These are phyloP conservation scores for Aurelia sp. DNA, from an alignment of 30 jellyfish, hydroid and myxozoan genomes.

Conservation along the genomic window DNA sequence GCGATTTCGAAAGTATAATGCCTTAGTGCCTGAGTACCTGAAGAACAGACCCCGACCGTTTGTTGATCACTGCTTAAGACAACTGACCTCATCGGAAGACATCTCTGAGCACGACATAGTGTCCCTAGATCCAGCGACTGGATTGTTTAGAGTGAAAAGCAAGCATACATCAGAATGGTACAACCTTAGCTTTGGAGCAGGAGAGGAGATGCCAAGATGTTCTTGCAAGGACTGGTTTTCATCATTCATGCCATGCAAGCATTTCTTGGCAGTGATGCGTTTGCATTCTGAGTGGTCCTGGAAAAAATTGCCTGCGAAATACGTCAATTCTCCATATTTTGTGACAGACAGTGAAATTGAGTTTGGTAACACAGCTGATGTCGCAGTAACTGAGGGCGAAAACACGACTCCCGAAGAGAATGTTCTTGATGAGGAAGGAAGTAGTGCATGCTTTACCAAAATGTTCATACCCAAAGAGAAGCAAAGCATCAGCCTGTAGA, in stretches of 20 bases:
- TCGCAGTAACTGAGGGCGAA: too few species aligned
- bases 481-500: background rate
- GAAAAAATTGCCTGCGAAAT: background rate
- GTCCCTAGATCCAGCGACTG: constrained; percentile 14
- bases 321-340: background rate
- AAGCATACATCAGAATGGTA: constrained; percentile 3
- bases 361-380: too few species aligned
- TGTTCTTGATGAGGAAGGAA: background rate
- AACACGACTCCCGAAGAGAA: too few species aligned
- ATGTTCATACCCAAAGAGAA: background rate
- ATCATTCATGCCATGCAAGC: constrained; percentile 2
- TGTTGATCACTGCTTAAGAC: background rate
- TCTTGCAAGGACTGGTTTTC: constrained; percentile 14
- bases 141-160: constrained; percentile 10
- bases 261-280: too few species aligned
- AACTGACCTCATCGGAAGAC: background rate
- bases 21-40: background rate
- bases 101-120: background rate
- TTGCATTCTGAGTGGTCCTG: background rate
- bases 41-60: constrained; percentile 8
- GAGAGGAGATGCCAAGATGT: constrained; percentile 7
- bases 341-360: background rate
- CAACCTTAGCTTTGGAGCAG: constrained; percentile 15
- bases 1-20: constrained; percentile 18
- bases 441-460: background rate